phyloP scores from a whole-genome alignment of 2,113 vertebrate genomes.

The Strix aluco region DNA sequence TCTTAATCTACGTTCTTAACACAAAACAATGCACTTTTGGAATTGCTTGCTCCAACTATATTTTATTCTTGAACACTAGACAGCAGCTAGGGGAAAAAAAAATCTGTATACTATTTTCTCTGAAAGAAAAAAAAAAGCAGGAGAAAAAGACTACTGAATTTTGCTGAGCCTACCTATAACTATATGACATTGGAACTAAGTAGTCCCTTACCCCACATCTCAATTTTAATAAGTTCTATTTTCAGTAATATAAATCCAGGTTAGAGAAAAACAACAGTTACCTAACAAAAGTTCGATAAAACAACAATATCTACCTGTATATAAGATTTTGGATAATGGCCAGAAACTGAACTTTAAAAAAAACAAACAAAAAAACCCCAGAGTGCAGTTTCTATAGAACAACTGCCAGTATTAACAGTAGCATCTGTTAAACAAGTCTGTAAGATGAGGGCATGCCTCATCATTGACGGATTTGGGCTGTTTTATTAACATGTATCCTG shows the following conservation, averaged over 20 bases:
- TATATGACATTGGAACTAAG: neutral
- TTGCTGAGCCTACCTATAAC: neutral
- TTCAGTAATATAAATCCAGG: neutral
- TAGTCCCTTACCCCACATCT: neutral
- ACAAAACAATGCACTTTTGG: neutral
- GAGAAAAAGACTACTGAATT: neutral
- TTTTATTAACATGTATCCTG: neutral
- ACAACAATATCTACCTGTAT: neutral
- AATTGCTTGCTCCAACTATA: neutral
- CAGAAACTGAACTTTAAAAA: neutral
- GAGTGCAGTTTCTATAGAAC: neutral
- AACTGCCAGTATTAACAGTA: neutral
- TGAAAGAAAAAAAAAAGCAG: neutral
- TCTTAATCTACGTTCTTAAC: neutral
- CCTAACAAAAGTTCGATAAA: neutral
- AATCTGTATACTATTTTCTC: neutral
- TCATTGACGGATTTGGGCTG: neutral
- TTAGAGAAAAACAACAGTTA: neutral
- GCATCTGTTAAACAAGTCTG: neutral
- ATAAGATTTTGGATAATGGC: neutral
- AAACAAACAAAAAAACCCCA: neutral
- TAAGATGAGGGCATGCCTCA: neutral
- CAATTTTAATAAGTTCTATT: neutral
- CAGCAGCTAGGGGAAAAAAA: neutral
- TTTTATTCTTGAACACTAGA: neutral